phyloP scores from a whole-genome alignment of 35 echinoderm and acorn worm genomes.

The Hemicentrotus pulcherrimus region DNA sequence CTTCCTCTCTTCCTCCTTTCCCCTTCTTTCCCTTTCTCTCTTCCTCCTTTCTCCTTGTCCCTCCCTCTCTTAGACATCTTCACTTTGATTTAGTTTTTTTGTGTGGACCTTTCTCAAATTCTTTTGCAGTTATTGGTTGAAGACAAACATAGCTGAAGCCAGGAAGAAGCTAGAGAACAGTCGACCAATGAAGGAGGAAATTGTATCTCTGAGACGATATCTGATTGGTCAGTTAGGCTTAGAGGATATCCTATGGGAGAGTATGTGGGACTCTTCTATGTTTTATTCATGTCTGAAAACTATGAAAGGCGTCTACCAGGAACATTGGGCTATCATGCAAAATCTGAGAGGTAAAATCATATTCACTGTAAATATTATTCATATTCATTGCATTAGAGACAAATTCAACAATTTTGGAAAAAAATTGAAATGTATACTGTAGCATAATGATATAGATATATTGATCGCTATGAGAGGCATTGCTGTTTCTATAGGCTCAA shows the following conservation, averaged over 20 bases:
- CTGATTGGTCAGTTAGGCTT: constrained; percentile 59
- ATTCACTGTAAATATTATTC: background rate
- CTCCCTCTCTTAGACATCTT: background rate
- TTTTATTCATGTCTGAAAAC: constrained; percentile 67
- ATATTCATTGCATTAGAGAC: no score
- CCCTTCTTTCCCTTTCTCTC: no score
- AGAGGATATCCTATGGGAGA: constrained; percentile 68
- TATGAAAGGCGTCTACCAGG: constrained; percentile 44
- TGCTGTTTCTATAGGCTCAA: no score
- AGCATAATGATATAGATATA: no score
- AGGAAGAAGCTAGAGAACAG: constrained; percentile 54
- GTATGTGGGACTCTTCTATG: constrained; percentile 67
- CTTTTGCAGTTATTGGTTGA: constrained; percentile 67
- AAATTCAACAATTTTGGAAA: no score
- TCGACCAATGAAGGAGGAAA: constrained; percentile 64
- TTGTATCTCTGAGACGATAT: constrained; percentile 39
- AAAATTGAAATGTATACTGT: no score
- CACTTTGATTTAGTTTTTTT: background rate
- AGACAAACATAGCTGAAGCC: constrained; percentile 65
- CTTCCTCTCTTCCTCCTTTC: no score
- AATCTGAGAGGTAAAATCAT: constrained; percentile 67
- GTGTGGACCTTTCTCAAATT: background rate
- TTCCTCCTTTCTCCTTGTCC: no score
- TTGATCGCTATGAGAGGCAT: no score
- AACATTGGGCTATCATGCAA: constrained; percentile 51